Conservation (phyloP, 53 echinoderm and acorn worm genomes). For the Mesocentrotus franciscanus region DNA sequence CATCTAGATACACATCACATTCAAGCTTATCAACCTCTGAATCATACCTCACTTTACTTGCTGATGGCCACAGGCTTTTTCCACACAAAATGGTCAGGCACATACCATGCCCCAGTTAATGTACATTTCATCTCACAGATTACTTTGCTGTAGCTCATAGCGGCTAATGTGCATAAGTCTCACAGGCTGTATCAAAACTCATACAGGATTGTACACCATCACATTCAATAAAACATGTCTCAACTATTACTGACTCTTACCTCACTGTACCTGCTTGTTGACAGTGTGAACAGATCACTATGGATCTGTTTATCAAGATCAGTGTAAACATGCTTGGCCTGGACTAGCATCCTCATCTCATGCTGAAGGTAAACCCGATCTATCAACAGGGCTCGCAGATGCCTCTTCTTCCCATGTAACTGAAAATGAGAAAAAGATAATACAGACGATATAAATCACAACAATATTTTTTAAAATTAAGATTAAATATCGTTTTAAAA, state of each 20-base stretch:
- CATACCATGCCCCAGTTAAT: too few species aligned
- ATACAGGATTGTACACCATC: too few species aligned
- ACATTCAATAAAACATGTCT: too few species aligned
- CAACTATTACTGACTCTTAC: constrained; percentile 42
- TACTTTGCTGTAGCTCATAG: too few species aligned
- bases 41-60: background rate
- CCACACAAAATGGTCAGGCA: too few species aligned
- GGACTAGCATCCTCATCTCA: constrained; percentile 77
- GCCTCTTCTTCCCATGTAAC: constrained; percentile 88
- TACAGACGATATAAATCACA: too few species aligned
- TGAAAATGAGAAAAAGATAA: constrained; percentile 18
- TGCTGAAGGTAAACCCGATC: constrained; percentile 90
- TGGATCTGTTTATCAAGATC: constrained; percentile 75
- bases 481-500: too few species aligned
- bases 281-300: constrained; percentile 76
- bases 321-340: constrained; percentile 71
- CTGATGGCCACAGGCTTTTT: too few species aligned
- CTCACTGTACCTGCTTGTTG: constrained; percentile 93
- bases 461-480: too few species aligned
- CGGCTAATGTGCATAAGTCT: too few species aligned
- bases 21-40: background rate
- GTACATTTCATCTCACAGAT: too few species aligned
- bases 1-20: background rate
- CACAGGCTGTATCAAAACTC: too few species aligned
- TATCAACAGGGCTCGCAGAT: constrained; percentile 77